Conservation (phyloP, 2,888 invertebrate species). For the Drosophila aldrichi region DNA sequence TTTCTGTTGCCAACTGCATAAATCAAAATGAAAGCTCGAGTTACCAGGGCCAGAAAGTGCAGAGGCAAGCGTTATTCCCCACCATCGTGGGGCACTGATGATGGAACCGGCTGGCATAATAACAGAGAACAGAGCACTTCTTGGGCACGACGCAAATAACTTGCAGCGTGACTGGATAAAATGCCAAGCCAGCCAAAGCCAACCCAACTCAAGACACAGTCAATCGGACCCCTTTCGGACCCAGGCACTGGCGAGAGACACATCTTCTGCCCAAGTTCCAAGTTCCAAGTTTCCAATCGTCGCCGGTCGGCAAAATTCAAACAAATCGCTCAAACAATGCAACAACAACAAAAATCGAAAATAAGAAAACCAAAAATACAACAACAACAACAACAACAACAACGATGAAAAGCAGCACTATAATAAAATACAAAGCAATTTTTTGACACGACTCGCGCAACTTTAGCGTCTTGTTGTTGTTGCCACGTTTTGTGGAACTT, state of each 20-base stretch:
- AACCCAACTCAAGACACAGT: slow-evolving; percentile 32
- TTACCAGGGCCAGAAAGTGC: slow-evolving; percentile 66
- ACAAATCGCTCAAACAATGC: slow-evolving; percentile 79
- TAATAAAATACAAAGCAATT: slow-evolving; percentile 57
- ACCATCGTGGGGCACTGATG: slow-evolving; percentile 56
- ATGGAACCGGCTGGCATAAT: slow-evolving; percentile 78
- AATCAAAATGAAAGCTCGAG: slow-evolving; percentile 67
- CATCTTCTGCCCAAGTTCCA: slow-evolving; percentile 64
- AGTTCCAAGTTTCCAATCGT: slow-evolving; percentile 61
- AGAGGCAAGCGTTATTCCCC: slow-evolving; percentile 42
- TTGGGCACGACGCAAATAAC: slow-evolving; percentile 73
- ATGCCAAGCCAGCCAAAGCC: slow-evolving; percentile 64
- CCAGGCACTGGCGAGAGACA: slow-evolving; percentile 58
- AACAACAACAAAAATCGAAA: slow-evolving; percentile 39
- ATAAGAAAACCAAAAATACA: slow-evolving; percentile 26
- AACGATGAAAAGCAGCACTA: slow-evolving; percentile 3
- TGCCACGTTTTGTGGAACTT: slow-evolving; percentile 22
- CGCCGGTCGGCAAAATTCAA: slow-evolving; percentile 74
- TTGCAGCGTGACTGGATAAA: slow-evolving; percentile 79
- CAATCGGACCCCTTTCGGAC: background rate
- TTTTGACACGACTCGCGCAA: slow-evolving; percentile 73
- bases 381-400: background rate
- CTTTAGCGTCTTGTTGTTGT: slow-evolving; percentile 42
- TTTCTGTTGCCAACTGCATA: slow-evolving; percentile 66
- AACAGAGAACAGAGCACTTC: slow-evolving; percentile 68